Base-by-base conservation (phyloP, 2,113 vertebrate genomes). In the Camelus dromedarius region DNA sequence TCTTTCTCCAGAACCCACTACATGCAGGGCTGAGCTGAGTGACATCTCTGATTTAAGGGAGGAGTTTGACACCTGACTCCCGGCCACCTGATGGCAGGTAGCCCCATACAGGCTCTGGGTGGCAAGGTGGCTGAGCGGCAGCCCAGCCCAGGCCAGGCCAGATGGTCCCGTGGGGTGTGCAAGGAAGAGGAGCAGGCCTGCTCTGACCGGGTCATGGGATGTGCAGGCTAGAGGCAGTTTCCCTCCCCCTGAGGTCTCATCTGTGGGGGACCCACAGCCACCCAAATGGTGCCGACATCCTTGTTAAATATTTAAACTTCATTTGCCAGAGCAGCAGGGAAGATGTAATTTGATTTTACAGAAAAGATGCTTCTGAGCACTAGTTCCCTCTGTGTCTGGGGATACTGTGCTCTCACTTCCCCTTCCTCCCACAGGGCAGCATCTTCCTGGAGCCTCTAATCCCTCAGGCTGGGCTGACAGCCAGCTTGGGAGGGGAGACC, bases 281-380 rank as follows among this genome's bases (percentile, higher is more conserved):
- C 30, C 26, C 0, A 60, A 69, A 38, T 15, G 9, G 66, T 30
- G 66, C 89, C 73, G 80, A 48, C 28, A 72, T 81, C 79, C 84
- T 20, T 28, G 95, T 97, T 98, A 98, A 98, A 98, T 98, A 98
- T 98, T 98, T 98, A 98, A 97, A 96, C 92, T 96, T 98, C 50
- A 96, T 98, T 98, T 98, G 76, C 92, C 35, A 8, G 72, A 97
- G 52, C 92, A 98, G 97, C 30, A 82, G 95, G 80, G 67, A 97
- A 97, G 75, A 48, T 91, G 76, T n/a, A 92, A 93, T 97, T 97
- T 94, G 48, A 42, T 89, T 97, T 98, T 97, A 89, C 18, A 86
- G 46, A 60, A 86, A 96, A 94, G 89, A 62, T 42, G 83, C 66
- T 96, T 98, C 96, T 30, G 66, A 83, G n/a, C 91, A 7, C 2